Base-by-base conservation (phyloP, 2,113 vertebrate genomes). In the Tupaia chinensis region DNA sequence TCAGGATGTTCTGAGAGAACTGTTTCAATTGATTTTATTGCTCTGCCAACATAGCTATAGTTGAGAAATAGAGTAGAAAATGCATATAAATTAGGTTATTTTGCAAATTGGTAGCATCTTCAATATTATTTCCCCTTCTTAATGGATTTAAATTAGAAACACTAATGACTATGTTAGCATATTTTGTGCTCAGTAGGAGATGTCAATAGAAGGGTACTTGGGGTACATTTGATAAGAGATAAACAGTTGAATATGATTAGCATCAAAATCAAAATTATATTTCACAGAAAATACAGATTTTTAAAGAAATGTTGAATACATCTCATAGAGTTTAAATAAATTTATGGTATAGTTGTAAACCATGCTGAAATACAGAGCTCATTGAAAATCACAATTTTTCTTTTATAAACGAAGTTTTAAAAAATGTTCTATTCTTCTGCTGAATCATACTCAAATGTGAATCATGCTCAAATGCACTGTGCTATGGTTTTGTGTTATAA, bases 141-240 rank as follows among this genome's bases (percentile, higher is more conserved):
- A 97, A 97, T 97, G 97, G 95, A 96, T 96, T 96, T 98, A 97
- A 97, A 97, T 97, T 95, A 97, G 93, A 97, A 96, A 94, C 73
- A 96, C 97, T 97, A 97, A 97, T 97, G 94, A 96, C 63, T 87
- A 53, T 94, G 85, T 92, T 97, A 97, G 97, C 93, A 96, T 97
- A 96, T 97, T 97, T 96, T 97, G 89, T 96, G 84, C 96, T 96
- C 97, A 93, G 95, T 95, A 65, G 95, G 97, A 96, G 32, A 87
- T 5, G 29, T 17, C 44, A 74, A 61, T 79, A 76, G 80, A 96
- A 94, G 60, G 23, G 8, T 95, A 85, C 58, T 81, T 87, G 86
- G 83, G 79, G 83, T 94, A 91, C 58, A 97, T 97, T 97, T 96
- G 27, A n/a, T 96, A 60, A 95, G n/a, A 92, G 61, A 92, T 84